Evolutionary conservation across 2,797 vertebrate genomes (phyloP), one percentile per base, ranked within the genome.

Genomic region (Chelon labrosus): DNA sequence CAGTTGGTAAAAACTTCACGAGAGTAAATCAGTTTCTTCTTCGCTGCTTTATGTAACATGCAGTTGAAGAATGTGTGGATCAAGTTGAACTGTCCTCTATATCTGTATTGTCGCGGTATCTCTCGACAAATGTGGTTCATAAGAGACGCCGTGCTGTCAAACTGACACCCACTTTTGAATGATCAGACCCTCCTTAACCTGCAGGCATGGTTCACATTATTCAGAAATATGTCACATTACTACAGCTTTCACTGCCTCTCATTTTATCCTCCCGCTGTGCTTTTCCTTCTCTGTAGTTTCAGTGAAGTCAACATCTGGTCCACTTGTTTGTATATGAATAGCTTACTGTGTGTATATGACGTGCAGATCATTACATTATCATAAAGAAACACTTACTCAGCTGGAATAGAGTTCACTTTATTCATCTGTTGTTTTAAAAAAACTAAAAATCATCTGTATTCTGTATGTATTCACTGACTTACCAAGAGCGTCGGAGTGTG

Each of bases 161-260:
- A 62, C 41, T 58, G 10, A 46, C 20, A 22, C 31, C 17, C 58
- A 52, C 46, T 58, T 57, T 14, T 37, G 25, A 52, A 37, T 73
- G 31, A 54, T 54, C 52, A 54, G 35, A 54, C 71, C 22, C 13
- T 55, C 17, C 66, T 38, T 10, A 41, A 16, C 22, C 13, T 25
- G 17, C 19, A 20, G 31, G 31, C 31, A 7, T 31, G 31, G 31
- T 10, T 25, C 10, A 22, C 50, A 11, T 53, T 65, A 19, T 35
- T 55, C 12, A 50, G 44, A 50, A 35, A 50, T 63, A 49, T 37
- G 31, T 35, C 44, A 49, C 25, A 61, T 38, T 20, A 52, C 50
- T 22, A 8, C 22, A 19, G 47, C 49, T 16, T 10, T 51, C 8
- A 17, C 57, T 13, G 41, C 14, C 22, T 31, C 31, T 31, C 27